Evolutionary conservation across 2,113 vertebrate species (phyloP).

Genomic region (Rhinolophus sinicus): DNA sequence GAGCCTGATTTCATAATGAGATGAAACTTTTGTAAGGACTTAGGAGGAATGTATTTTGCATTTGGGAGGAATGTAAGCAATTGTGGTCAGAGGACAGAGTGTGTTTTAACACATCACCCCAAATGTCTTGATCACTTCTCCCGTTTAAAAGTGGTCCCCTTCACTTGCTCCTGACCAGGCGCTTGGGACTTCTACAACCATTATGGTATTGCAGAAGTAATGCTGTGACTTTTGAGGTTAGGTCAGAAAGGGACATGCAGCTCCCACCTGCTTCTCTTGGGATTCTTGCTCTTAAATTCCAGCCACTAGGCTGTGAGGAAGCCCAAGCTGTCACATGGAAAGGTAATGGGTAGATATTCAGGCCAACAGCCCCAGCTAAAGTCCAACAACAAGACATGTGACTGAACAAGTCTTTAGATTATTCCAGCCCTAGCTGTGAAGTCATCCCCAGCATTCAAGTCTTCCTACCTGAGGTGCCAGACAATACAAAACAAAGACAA

Average conservation of each 20-base stretch:
- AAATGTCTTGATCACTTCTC: background rate
- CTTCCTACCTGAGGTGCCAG: background rate
- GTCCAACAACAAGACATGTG: background rate
- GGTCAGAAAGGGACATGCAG: background rate
- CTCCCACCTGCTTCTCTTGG: background rate
- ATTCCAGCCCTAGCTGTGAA: background rate
- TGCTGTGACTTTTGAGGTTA: background rate
- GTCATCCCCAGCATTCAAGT: background rate
- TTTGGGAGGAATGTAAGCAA: background rate
- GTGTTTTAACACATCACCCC: background rate
- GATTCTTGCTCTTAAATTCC: background rate
- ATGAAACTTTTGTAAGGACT: background rate
- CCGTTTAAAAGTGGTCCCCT: background rate
- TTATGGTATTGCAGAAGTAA: background rate
- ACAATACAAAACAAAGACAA: background rate
- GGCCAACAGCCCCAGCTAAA: background rate
- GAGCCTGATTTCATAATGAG: background rate
- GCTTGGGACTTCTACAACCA: background rate
- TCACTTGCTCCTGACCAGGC: background rate
- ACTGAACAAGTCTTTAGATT: background rate
- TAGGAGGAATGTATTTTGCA: background rate
- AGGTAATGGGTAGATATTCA: background rate
- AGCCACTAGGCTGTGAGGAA: background rate
- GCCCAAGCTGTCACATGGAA: background rate
- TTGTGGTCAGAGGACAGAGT: background rate